Evolutionary conservation across 1,140 invertebrate species (phyloP).

Genomic region (Drosophila ambigua): DNA sequence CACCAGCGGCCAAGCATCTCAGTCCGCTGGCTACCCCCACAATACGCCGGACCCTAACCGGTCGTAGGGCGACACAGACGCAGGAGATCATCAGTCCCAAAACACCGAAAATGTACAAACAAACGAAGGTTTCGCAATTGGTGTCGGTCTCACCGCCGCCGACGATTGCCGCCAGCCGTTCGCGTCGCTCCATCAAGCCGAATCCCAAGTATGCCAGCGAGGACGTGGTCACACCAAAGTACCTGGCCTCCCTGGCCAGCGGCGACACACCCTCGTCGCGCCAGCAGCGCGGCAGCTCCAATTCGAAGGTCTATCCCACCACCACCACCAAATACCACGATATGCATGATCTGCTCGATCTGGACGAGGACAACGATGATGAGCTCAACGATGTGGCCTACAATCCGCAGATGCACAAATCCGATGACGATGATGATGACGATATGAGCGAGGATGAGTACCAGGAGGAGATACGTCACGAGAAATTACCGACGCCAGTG

Average conservation of each 20-base stretch:
- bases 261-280: not conserved
- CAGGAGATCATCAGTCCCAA: not conserved
- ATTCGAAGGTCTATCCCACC: conserved; percentile 36
- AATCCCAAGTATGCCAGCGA: conserved; percentile 82
- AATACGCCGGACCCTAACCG: too few species aligned
- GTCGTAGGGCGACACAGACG: conserved; percentile 14
- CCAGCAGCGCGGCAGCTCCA: not conserved
- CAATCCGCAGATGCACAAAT: conserved; percentile 71
- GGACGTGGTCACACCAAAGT: conserved; percentile 76
- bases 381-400: conserved; percentile 62
- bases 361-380: conserved; percentile 62
- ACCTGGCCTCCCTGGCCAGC: conserved; percentile 41
- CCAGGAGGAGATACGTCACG: conserved; percentile 48
- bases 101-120: conserved; percentile 62
- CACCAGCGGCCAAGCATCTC: conserved; percentile 6
- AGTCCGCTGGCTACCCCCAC: not conserved
- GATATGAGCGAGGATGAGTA: conserved; percentile 63
- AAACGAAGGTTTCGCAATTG: conserved; percentile 9
- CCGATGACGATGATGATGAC: conserved; percentile 61
- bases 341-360: conserved; percentile 33
- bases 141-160: conserved; percentile 51
- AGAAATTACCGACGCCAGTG: conserved; percentile 34
- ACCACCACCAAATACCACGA: conserved; percentile 18
- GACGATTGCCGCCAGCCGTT: conserved; percentile 75
- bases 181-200: conserved; percentile 80